Percentiles rank a stretch among this genome's conserved stretches.
phyloP scores from a whole-genome alignment of 2,797 vertebrate species.

The Columba guinea region DNA sequence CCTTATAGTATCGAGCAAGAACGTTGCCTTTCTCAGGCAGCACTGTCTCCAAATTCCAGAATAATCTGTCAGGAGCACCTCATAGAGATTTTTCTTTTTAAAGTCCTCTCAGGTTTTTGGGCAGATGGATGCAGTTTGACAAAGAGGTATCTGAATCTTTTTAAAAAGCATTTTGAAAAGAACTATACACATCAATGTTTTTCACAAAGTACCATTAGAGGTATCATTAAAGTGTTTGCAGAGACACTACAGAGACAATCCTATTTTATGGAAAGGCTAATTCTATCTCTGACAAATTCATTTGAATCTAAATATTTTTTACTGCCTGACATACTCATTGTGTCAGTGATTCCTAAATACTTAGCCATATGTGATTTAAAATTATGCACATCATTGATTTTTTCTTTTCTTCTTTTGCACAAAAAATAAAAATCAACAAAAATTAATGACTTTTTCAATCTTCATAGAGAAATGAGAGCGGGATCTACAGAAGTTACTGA shows the following conservation, averaged over 20 bases:
- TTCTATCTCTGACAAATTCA: slow-evolving; percentile 35
- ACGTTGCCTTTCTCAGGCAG: not conserved
- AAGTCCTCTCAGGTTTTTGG: not conserved
- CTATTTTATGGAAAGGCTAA: slow-evolving; percentile 21
- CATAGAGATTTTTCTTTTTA: not conserved
- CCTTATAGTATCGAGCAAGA: not conserved
- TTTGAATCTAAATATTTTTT: slow-evolving; percentile 65
- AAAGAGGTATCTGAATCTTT: not conserved
- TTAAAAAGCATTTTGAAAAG: slow-evolving; percentile 33
- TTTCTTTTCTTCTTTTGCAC: not conserved
- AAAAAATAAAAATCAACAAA: slow-evolving; percentile 50
- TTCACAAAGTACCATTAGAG: slow-evolving; percentile 31
- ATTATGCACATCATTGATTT: slow-evolving; percentile 57
- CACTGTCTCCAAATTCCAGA: not conserved
- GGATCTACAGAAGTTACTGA: slow-evolving; percentile 63
- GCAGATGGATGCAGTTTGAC: not conserved
- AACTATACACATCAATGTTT: not conserved
- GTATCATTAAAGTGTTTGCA: slow-evolving; percentile 35
- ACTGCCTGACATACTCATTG: not conserved
- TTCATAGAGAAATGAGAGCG: slow-evolving; percentile 37
- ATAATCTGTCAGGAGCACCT: not conserved
- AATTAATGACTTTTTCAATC: slow-evolving; percentile 61
- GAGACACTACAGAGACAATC: slow-evolving; percentile 3
- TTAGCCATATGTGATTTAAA: slow-evolving; percentile 61
- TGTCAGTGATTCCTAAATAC: slow-evolving; percentile 48